These are phyloP conservation scores for Epicampocera succincta DNA, from an alignment of 2,888 invertebrate genomes.

Conservation along the genomic window DNA sequence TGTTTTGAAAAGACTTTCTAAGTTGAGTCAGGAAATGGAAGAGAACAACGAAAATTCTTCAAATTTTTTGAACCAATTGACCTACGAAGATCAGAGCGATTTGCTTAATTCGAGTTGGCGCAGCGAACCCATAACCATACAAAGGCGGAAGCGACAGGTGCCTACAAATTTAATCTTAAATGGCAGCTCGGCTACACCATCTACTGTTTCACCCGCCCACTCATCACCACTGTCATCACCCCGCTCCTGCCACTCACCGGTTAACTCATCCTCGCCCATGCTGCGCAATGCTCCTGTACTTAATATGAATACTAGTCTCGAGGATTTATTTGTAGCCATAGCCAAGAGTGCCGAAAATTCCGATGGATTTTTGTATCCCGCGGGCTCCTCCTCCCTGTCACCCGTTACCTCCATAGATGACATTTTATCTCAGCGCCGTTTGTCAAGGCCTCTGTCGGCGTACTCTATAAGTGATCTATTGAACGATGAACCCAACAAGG, in stretches of 20 bases:
- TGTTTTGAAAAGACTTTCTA: slow-evolving; percentile 62
- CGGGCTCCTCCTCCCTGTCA: slow-evolving; percentile 73
- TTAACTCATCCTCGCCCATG: slow-evolving; percentile 72
- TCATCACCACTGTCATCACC: slow-evolving; percentile 70
- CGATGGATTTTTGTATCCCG: slow-evolving; percentile 67
- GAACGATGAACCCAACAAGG: slow-evolving; percentile 75
- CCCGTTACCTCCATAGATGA: slow-evolving; percentile 80
- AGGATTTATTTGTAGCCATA: slow-evolving; percentile 80
- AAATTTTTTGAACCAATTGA: slow-evolving; percentile 75
- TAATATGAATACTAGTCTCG: slow-evolving; percentile 78
- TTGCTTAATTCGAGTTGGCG: slow-evolving; percentile 63
- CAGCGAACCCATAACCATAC: slow-evolving; percentile 63
- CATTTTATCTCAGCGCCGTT: slow-evolving; percentile 79
- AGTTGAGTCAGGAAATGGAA: slow-evolving; percentile 74
- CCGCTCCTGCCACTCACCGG: slow-evolving; percentile 73
- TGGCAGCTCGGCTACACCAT: slow-evolving; percentile 76
- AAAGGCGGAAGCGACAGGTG: slow-evolving; percentile 60
- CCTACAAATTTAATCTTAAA: slow-evolving; percentile 68
- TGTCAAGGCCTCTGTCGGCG: slow-evolving; percentile 80
- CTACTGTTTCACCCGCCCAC: slow-evolving; percentile 74
- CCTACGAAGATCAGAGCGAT: slow-evolving; percentile 73
- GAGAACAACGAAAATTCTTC: slow-evolving; percentile 77
- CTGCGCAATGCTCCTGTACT: slow-evolving; percentile 74
- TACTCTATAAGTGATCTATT: slow-evolving; percentile 81
- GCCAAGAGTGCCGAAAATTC: slow-evolving; percentile 77